phyloP scores from a whole-genome alignment of 2,113 vertebrate species.

The Pagrus major region DNA sequence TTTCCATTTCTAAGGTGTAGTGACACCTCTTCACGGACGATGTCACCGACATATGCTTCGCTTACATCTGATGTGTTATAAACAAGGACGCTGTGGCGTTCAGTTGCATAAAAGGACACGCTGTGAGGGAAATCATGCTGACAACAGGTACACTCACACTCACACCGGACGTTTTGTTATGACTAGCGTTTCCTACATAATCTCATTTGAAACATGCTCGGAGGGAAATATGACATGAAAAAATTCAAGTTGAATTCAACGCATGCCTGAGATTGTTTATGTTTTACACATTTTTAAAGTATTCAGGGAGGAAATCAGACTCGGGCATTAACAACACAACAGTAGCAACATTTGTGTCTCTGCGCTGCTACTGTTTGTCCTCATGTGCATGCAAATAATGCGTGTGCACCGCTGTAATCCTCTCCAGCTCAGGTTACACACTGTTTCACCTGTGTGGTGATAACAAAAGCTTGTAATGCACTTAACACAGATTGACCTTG shows the following conservation, averaged over 20 bases:
- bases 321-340: neutral
- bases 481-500: slow-evolving; percentile 67
- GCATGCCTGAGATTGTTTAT: slow-evolving; percentile 26
- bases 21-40: slow-evolving; percentile 30
- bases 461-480: slow-evolving; percentile 59
- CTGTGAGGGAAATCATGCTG: slow-evolving; percentile 12
- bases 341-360: neutral
- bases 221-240: neutral
- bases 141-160: slow-evolving; percentile 26
- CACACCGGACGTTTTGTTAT: neutral
- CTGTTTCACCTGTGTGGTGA: slow-evolving; percentile 33
- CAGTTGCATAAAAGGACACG: slow-evolving; percentile 43
- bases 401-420: slow-evolving; percentile 33
- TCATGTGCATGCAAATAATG: slow-evolving; percentile 28
- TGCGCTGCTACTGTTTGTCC: neutral
- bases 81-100: slow-evolving; percentile 38
- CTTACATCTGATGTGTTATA: slow-evolving; percentile 33
- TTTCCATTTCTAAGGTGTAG: slow-evolving; percentile 14
- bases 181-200: neutral
- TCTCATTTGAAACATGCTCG: slow-evolving; percentile 6
- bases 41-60: slow-evolving; percentile 51
- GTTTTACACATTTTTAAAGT: neutral
- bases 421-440: slow-evolving; percentile 48
- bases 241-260: neutral
- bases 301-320: neutral